These are phyloP conservation scores for Percopsis transmontana DNA, from an alignment of 2,113 vertebrate species.

Conservation along the genomic window DNA sequence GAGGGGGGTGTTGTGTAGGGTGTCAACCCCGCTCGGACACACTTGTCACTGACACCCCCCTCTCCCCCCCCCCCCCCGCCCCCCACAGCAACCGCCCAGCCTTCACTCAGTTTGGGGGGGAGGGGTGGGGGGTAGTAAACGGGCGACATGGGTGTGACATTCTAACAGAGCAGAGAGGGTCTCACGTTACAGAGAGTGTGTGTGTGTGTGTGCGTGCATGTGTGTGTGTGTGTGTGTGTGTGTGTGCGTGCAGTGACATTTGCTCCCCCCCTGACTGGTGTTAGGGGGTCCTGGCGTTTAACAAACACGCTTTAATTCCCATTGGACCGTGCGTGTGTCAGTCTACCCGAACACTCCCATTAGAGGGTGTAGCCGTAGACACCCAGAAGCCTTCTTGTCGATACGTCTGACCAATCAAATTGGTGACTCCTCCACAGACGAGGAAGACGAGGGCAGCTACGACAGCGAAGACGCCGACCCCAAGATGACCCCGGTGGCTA, in stretches of 20 bases:
- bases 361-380: too few relatives aligned
- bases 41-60: constrained; percentile 16
- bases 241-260: constrained; percentile 13
- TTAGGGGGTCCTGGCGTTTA: too few relatives aligned
- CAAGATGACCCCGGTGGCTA: constrained; percentile 68
- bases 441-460: constrained; percentile 79
- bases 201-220: constrained; percentile 16
- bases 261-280: too few relatives aligned
- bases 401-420: constrained; percentile 44
- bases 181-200: too few relatives aligned
- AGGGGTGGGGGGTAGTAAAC: too few relatives aligned
- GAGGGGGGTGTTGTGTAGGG: constrained; percentile 72
- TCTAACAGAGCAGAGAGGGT: too few relatives aligned
- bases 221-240: constrained; percentile 20
- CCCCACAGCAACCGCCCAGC: constrained; percentile 11
- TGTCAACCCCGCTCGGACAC: constrained; percentile 74
- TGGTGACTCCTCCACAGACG: constrained; percentile 69
- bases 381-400: too few relatives aligned
- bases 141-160: too few relatives aligned
- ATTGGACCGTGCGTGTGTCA: neutral
- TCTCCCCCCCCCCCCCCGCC: neutral
- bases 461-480: constrained; percentile 82
- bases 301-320: constrained; percentile 28
- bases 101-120: too few relatives aligned
- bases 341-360: neutral